phyloP scores from a whole-genome alignment of 1,140 invertebrate genomes.

The Chelonus insularis region DNA sequence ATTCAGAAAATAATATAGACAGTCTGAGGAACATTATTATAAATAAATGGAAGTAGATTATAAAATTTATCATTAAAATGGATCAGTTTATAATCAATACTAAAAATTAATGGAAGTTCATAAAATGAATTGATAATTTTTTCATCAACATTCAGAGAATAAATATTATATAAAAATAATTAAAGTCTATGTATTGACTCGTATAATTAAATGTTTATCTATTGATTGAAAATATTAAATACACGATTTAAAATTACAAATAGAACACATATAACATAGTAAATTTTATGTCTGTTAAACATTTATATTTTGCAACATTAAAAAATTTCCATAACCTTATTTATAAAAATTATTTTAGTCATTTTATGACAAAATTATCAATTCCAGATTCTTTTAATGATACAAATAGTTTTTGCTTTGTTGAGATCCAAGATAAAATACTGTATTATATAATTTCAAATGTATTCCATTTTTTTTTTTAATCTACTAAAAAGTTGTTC shows the following conservation, averaged over 20 bases:
- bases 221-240: neutral
- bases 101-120: no score
- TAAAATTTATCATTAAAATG: no score
- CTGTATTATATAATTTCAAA: neutral
- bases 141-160: no score
- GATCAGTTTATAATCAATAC: no score
- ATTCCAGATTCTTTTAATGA: conserved; percentile 46
- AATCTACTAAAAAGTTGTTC: no score
- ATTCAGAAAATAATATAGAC: no score
- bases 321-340: neutral
- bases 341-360: conserved; percentile 50
- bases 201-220: conserved; percentile 1
- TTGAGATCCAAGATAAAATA: conserved; percentile 25
- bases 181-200: no score
- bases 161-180: no score
- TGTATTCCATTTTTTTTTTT: conserved; percentile 24
- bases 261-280: neutral
- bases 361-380: conserved; percentile 52
- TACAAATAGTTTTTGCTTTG: conserved; percentile 46
- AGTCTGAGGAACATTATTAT: no score
- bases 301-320: neutral
- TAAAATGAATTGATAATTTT: no score
- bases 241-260: neutral
- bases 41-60: no score
- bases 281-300: no score